phyloP scores from a whole-genome alignment of 2,797 vertebrate genomes.

The Enteromius radiatus region DNA sequence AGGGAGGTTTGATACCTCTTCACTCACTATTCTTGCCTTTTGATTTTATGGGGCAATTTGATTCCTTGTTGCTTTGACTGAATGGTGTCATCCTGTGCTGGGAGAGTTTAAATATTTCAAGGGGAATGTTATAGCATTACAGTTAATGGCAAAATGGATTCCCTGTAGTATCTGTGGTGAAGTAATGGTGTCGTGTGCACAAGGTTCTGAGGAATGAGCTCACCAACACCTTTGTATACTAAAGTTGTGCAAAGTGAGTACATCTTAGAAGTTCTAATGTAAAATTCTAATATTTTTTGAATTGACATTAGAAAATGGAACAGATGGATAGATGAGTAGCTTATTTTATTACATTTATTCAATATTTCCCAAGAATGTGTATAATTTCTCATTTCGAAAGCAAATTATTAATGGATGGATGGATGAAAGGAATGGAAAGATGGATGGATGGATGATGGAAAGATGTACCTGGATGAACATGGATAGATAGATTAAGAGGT shows the following conservation, averaged over 20 bases:
- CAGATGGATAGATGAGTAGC: not conserved
- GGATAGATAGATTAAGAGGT: not conserved
- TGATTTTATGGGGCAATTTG: conserved; percentile 22
- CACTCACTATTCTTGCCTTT: not conserved
- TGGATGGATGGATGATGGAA: not conserved
- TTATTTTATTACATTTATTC: not conserved
- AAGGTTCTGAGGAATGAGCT: conserved; percentile 1
- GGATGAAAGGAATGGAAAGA: not conserved
- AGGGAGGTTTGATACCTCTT: not conserved
- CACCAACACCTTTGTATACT: not conserved
- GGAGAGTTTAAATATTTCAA: conserved; percentile 16
- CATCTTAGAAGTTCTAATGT: not conserved
- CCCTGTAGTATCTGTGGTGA: conserved; percentile 1
- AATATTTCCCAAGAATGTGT: not conserved
- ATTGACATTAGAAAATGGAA: not conserved
- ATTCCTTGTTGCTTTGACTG: conserved; percentile 22
- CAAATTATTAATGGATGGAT: not conserved
- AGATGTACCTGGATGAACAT: not conserved
- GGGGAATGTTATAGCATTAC: not conserved
- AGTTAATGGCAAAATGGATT: conserved; percentile 5
- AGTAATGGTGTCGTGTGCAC: conserved; percentile 1
- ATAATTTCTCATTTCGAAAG: not conserved
- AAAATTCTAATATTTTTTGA: not conserved
- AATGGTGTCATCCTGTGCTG: conserved; percentile 19
- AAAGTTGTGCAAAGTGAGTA: not conserved